These are phyloP conservation scores for Porites lutea DNA, from an alignment of 64 coral and sea anemone genomes.

Conservation along the genomic window DNA sequence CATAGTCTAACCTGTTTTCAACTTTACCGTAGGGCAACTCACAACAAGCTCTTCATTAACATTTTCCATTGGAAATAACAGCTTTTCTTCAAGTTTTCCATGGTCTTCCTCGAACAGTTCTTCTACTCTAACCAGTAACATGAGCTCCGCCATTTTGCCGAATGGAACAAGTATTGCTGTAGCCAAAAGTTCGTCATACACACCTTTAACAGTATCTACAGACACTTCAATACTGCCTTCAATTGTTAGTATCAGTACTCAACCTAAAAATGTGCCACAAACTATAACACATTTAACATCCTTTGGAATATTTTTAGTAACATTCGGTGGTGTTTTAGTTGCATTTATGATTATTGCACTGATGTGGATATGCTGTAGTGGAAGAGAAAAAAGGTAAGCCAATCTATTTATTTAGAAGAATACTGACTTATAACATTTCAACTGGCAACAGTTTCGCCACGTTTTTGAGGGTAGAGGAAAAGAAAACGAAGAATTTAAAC, in stretches of 20 bases:
- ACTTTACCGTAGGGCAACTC: neutral
- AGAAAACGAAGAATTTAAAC: too few species aligned
- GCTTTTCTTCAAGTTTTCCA: neutral
- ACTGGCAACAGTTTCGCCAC: neutral
- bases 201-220: neutral
- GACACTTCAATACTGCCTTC: neutral
- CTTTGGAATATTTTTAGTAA: slow-evolving; percentile 40
- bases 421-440: neutral
- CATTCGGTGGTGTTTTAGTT: slow-evolving; percentile 21
- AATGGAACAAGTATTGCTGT: neutral
- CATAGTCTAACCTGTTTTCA: neutral
- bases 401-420: neutral
- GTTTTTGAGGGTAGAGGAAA: too few species aligned
- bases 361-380: slow-evolving; percentile 19
- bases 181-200: neutral
- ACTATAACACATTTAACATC: neutral
- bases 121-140: neutral
- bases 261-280: neutral
- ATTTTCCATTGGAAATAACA: neutral
- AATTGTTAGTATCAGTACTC: neutral
- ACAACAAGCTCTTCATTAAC: neutral
- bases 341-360: slow-evolving; percentile 9
- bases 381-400: slow-evolving; percentile 4
- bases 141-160: neutral
- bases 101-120: neutral